phyloP scores from a whole-genome alignment of 2,113 vertebrate genomes.

The Notiomystis cincta region DNA sequence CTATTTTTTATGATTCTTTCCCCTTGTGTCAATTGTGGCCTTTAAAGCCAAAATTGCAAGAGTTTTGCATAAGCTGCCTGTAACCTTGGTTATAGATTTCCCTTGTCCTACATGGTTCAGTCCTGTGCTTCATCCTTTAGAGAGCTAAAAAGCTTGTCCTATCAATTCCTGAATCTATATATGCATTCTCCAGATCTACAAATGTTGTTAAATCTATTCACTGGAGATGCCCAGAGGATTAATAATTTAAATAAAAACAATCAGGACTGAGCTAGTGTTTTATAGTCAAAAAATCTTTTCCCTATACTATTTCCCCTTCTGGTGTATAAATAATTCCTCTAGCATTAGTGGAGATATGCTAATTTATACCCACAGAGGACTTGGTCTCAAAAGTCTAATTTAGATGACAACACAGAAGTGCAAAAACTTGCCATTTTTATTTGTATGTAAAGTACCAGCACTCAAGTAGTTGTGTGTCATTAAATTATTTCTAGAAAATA shows the following conservation, averaged over 20 bases:
- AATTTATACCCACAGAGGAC: slow-evolving; percentile 36
- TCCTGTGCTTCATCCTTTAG: background rate
- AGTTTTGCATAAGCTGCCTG: background rate
- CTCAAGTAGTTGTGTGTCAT: slow-evolving; percentile 10
- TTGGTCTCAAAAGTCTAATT: slow-evolving; percentile 45
- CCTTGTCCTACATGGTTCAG: background rate
- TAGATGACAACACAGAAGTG: slow-evolving; percentile 32
- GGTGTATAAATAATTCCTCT: slow-evolving; percentile 27
- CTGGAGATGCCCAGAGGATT: background rate
- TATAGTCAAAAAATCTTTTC: slow-evolving; percentile 7
- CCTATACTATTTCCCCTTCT: background rate
- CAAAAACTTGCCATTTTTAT: slow-evolving; percentile 30
- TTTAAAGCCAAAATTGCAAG: background rate
- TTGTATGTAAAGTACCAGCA: slow-evolving; percentile 28
- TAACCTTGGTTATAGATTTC: background rate
- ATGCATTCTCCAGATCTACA: background rate
- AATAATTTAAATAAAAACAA: slow-evolving; percentile 42
- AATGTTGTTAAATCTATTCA: background rate
- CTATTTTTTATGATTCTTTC: background rate
- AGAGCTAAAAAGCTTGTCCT: background rate
- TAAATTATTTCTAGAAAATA: slow-evolving; percentile 55
- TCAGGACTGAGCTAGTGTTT: background rate
- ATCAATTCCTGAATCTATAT: background rate
- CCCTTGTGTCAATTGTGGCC: background rate
- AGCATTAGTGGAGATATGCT: background rate